Evolutionary conservation across 1,140 invertebrate species (phyloP), one percentile per base, ranked within the genome.

Genomic region (Triops cancriformis): DNA sequence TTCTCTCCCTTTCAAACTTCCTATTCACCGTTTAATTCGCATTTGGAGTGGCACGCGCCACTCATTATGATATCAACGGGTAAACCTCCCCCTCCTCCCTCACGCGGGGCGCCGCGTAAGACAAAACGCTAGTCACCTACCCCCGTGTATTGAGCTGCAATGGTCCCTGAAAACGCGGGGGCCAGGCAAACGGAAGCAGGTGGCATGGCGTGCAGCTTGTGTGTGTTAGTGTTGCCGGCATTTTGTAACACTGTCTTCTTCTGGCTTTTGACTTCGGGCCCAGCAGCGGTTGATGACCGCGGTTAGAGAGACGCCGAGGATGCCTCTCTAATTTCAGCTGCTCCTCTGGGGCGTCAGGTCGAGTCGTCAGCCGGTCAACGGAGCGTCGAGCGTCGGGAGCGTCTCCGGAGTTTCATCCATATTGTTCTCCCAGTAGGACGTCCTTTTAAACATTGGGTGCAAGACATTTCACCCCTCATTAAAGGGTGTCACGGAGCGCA

Each of bases 171-270:
- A 0, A 64, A 64, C 14, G 51, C 51, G 51, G 51, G 51, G 14
- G 10, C 1, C 14, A 64, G 51, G 4, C 51, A 10, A 64, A 64
- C 51, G 51, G 51, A 64, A 64, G 51, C 51, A 64, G 51, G 51
- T 64, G 51, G 51, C 9, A 64, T 64, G 23, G 9, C n/a, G 51
- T 64, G 51, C 51, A 64, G 51, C 51, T 64, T 64, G 51, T 64
- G 51, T 64, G 31, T 37, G 31, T 37, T n/a, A 37, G 31, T 37
- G 31, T 37, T 4, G 51, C 51, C 14, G 23, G 51, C 51, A 64
- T 64, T 64, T 64, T 64, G 51, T 64, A 64, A 64, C 45, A 64
- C 51, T 64, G 51, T 64, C 18, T 64, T 64, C 51, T 64, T 64
- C 51, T 37, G 31, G 31, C 31, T 37, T 37, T 37, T 37, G 51